A percentile compares a stretch with the other conserved stretches of the same genome.
Evolutionary conservation across 2,113 vertebrate genomes (phyloP).

Genomic region (Prionailurus viverrinus): DNA sequence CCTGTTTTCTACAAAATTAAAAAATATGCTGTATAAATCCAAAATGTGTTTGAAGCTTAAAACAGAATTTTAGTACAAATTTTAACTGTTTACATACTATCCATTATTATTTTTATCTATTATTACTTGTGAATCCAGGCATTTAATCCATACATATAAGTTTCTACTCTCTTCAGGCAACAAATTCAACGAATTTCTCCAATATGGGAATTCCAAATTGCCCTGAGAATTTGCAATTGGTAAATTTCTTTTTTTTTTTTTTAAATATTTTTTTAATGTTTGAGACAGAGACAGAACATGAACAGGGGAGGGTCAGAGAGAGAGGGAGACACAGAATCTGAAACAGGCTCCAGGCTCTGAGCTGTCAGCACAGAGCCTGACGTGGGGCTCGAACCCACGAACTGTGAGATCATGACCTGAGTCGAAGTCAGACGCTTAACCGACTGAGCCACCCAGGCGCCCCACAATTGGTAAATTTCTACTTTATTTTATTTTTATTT

Average conservation of each 20-base stretch:
- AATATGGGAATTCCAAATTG: neutral
- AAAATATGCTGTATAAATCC: neutral
- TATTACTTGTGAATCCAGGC: neutral
- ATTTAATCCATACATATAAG: neutral
- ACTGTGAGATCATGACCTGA: too few species aligned
- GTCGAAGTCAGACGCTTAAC: too few species aligned
- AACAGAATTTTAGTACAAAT: neutral
- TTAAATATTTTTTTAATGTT: too few species aligned
- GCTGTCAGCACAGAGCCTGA: too few species aligned
- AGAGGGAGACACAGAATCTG: too few species aligned
- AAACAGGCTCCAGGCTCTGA: too few species aligned
- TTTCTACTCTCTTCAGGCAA: neutral
- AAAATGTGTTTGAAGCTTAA: neutral
- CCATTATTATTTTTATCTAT: neutral
- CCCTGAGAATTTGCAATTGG: neutral
- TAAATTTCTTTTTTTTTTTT: neutral
- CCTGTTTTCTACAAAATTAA: slow-evolving; percentile 74
- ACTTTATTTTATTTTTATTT: too few species aligned
- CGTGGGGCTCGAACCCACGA: too few species aligned
- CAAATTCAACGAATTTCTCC: slow-evolving; percentile 8
- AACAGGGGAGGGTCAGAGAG: too few species aligned
- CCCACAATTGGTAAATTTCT: neutral
- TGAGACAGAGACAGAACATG: too few species aligned
- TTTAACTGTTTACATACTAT: neutral
- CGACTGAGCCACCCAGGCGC: too few species aligned